phyloP scores from a whole-genome alignment of 2,888 invertebrate genomes.

The Drosophila nigricruria region DNA sequence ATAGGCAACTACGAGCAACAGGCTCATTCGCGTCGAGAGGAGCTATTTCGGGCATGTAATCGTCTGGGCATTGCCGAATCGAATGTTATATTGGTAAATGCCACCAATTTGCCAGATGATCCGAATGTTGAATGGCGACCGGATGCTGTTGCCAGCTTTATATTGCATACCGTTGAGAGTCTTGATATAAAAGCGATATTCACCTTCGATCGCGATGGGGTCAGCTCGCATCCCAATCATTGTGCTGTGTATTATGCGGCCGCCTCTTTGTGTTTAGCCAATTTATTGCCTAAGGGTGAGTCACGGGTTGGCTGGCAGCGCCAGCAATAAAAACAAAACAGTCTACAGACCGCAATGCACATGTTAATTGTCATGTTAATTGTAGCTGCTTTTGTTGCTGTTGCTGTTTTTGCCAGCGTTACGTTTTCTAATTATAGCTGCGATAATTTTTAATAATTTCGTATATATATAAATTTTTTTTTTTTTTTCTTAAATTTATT shows the following conservation, averaged over 20 bases:
- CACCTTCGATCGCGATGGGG: slow-evolving; percentile 97
- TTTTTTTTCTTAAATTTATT: background rate
- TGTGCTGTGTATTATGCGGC: slow-evolving; percentile 93
- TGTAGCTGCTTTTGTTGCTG: slow-evolving; percentile 46
- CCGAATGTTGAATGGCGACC: slow-evolving; percentile 92
- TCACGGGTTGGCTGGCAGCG: slow-evolving; percentile 67
- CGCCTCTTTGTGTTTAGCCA: slow-evolving; percentile 91
- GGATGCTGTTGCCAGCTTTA: slow-evolving; percentile 88
- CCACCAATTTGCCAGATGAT: slow-evolving; percentile 91
- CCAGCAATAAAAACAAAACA: slow-evolving; percentile 29
- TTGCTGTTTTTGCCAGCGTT: slow-evolving; percentile 33
- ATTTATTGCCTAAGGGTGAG: slow-evolving; percentile 91
- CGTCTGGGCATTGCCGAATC: slow-evolving; percentile 91
- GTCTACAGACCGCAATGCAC: slow-evolving; percentile 52
- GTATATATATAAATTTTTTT: slow-evolving; percentile 12
- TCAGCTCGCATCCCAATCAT: slow-evolving; percentile 97
- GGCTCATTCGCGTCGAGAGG: slow-evolving; percentile 89
- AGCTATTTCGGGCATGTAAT: slow-evolving; percentile 93
- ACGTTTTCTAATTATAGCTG: slow-evolving; percentile 46
- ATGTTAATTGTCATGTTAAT: slow-evolving; percentile 76
- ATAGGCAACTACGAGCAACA: slow-evolving; percentile 89
- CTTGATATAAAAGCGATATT: slow-evolving; percentile 93
- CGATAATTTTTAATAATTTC: slow-evolving; percentile 43
- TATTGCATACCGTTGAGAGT: slow-evolving; percentile 89
- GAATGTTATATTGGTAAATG: slow-evolving; percentile 90